Percentiles rank a stretch among this genome's conserved stretches.
Conservation (phyloP, 1,140 invertebrate genomes). For the Phymorhynchus buccinoides region DNA sequence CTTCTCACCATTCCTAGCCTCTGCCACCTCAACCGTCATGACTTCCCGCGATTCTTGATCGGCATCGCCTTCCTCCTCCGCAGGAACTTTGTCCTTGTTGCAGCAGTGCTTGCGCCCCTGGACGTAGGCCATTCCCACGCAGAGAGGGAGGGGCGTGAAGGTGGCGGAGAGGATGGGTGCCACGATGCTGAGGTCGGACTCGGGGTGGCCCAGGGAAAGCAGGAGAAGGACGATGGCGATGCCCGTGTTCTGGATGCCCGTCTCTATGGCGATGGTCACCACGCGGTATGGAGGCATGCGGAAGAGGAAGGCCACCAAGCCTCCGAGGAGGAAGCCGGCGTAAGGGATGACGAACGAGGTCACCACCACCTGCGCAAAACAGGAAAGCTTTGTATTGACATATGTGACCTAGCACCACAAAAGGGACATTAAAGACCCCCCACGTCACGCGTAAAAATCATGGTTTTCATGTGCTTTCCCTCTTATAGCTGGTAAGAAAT, state of each 20-base stretch:
- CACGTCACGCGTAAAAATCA: too few species aligned
- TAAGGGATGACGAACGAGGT: constrained; percentile 89
- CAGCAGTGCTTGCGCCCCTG: not conserved
- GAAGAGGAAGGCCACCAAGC: constrained; percentile 56
- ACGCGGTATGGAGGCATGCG: constrained; percentile 66
- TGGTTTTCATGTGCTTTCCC: too few species aligned
- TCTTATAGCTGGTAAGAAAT: too few species aligned
- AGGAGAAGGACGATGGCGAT: constrained; percentile 74
- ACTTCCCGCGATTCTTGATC: not conserved
- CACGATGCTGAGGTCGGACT: constrained; percentile 73
- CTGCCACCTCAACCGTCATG: not conserved
- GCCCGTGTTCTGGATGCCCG: constrained; percentile 76
- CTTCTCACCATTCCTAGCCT: not conserved
- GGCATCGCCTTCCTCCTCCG: too few species aligned
- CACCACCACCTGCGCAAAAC: constrained; percentile 79
- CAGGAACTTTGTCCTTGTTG: not conserved
- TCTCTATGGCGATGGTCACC: constrained; percentile 76
- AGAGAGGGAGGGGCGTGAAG: constrained; percentile 91
- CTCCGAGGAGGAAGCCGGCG: constrained; percentile 88
- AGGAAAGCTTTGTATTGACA: not conserved
- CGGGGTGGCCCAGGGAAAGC: constrained; percentile 73
- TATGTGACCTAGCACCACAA: too few species aligned
- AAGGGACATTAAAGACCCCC: too few species aligned
- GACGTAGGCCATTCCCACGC: constrained; percentile 50
- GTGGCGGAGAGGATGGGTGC: constrained; percentile 80